phyloP scores from a whole-genome alignment of 2,797 vertebrate species.

The Mico argentatus region DNA sequence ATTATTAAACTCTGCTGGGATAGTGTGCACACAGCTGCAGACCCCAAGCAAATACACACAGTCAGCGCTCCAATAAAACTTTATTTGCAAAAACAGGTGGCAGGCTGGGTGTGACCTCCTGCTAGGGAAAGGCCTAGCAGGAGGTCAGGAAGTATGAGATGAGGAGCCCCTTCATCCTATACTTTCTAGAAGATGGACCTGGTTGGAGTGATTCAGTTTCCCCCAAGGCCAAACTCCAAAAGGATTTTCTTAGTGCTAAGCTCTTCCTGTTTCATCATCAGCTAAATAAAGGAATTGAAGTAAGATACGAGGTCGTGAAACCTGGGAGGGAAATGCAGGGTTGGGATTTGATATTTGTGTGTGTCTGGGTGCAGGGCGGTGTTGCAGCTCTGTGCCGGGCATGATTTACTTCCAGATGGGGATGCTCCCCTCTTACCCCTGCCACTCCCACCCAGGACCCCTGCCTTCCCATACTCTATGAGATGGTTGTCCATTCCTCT shows the following conservation, averaged over 20 bases:
- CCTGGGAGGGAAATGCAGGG: no score
- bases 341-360: not conserved
- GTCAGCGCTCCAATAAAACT: not conserved
- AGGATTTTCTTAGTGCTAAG: not conserved
- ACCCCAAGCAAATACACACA: not conserved
- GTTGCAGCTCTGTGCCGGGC: not conserved
- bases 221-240: not conserved
- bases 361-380: accelerated
- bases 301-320: not conserved
- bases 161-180: not conserved
- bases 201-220: not conserved
- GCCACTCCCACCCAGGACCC: accelerated
- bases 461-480: no score
- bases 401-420: accelerated
- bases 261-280: not conserved
- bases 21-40: no score
- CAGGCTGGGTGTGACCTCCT: not conserved
- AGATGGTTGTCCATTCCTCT: not conserved
- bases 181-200: not conserved
- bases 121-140: not conserved
- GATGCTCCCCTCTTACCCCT: accelerated
- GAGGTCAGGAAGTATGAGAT: not conserved
- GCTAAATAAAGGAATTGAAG: not conserved
- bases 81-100: not conserved
- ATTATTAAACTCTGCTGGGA: not conserved